phyloP scores from a whole-genome alignment of 2,888 invertebrate genomes.

The Lasioglossum vierecki region DNA sequence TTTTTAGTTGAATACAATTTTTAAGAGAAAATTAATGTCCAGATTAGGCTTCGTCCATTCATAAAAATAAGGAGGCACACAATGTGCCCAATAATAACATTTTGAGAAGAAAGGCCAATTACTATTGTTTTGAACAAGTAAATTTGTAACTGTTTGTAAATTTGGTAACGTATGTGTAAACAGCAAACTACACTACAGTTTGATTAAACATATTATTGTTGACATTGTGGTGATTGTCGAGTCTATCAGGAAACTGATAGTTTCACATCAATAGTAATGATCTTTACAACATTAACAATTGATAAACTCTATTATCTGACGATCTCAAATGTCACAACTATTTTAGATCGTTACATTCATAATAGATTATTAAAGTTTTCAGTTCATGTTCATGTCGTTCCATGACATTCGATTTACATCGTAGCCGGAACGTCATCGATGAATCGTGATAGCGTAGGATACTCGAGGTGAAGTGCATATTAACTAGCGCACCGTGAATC shows the following conservation, averaged over 20 bases:
- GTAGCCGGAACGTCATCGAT: background rate
- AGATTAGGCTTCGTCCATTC: background rate
- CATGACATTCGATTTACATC: slow-evolving; percentile 9
- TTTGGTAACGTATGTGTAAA: background rate
- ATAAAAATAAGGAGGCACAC: background rate
- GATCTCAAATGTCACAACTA: background rate
- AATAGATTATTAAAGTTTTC: slow-evolving; percentile 7
- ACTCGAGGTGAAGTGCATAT: slow-evolving; percentile 7
- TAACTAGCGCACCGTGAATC: slow-evolving; percentile 4
- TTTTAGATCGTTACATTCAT: background rate
- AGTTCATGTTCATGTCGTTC: background rate
- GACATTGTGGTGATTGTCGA: background rate
- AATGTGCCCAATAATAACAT: background rate
- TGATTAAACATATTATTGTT: background rate
- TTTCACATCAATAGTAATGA: background rate
- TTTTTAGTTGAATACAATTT: background rate
- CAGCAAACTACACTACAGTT: background rate
- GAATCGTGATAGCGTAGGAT: background rate
- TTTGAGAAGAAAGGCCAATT: background rate
- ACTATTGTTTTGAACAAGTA: background rate
- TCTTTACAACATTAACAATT: background rate
- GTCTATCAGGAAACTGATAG: background rate
- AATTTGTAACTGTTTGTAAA: background rate
- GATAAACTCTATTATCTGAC: background rate
- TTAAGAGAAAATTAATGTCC: background rate